These are phyloP conservation scores for Beaufortia kweichowensis DNA, from an alignment of 2,113 vertebrate genomes.

Conservation along the genomic window DNA sequence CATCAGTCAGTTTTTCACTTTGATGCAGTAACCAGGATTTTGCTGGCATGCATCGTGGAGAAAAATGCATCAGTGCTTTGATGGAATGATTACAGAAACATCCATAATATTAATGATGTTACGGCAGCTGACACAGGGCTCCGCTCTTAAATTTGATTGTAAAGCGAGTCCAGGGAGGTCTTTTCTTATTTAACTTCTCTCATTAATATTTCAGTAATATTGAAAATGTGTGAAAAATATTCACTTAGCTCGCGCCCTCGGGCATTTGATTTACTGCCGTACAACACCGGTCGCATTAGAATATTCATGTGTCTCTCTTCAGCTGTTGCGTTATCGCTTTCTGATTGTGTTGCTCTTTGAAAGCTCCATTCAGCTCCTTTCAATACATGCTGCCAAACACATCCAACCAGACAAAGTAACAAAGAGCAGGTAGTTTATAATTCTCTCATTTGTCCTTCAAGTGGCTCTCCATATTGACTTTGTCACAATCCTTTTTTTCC, in stretches of 20 bases:
- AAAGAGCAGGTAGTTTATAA: constrained; percentile 63
- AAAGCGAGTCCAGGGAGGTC: constrained; percentile 9
- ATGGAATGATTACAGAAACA: constrained; percentile 36
- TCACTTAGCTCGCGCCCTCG: constrained; percentile 28
- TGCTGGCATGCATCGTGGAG: neutral
- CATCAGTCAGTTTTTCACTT: constrained; percentile 28
- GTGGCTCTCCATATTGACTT: constrained; percentile 89
- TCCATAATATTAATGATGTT: constrained; percentile 41
- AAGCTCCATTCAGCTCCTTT: constrained; percentile 69
- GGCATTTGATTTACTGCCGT: constrained; percentile 34
- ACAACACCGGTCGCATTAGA: constrained; percentile 32
- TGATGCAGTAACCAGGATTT: neutral
- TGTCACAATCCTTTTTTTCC: constrained; percentile 69
- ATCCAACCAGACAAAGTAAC: constrained; percentile 65
- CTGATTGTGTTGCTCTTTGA: constrained; percentile 51
- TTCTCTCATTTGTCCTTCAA: constrained; percentile 92
- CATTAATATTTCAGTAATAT: constrained; percentile 39
- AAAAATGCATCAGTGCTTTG: constrained; percentile 5
- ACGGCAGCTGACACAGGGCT: constrained; percentile 23
- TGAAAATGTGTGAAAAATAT: constrained; percentile 42
- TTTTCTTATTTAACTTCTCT: constrained; percentile 34
- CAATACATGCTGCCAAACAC: constrained; percentile 63
- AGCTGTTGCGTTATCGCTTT: constrained; percentile 34
- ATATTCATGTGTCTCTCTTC: constrained; percentile 41
- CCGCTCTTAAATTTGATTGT: constrained; percentile 25